Percentiles rank a stretch among this genome's conserved stretches.
Evolutionary conservation across 1,140 invertebrate genomes (phyloP).

Genomic region (Thaumetopoea pityocampa): DNA sequence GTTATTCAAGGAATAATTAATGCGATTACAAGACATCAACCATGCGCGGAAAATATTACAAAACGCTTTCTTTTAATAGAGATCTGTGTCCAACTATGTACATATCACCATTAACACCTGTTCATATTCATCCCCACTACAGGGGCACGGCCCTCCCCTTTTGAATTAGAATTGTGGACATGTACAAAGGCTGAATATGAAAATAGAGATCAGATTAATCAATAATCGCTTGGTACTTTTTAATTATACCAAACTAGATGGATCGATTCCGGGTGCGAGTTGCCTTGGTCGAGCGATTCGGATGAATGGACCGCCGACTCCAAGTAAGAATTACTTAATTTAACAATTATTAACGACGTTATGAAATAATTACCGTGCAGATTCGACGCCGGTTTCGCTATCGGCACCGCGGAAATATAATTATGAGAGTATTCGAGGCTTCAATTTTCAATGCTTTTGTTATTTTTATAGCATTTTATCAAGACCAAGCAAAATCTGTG

Average conservation of each 20-base stretch:
- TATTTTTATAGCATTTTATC: not conserved
- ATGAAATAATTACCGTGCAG: constrained; percentile 4
- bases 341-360: constrained; percentile 15
- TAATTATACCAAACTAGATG: constrained; percentile 2
- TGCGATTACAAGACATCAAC: too few species aligned
- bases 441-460: not conserved
- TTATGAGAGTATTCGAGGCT: not conserved
- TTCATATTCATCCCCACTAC: too few species aligned
- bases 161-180: too few species aligned
- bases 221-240: not conserved
- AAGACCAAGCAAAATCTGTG: not conserved
- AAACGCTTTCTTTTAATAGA: too few species aligned
- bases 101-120: too few species aligned
- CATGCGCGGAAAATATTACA: too few species aligned
- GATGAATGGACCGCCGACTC: constrained; percentile 11
- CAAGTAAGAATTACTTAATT: constrained; percentile 15
- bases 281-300: constrained; percentile 8
- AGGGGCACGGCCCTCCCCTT: too few species aligned
- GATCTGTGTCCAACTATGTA: too few species aligned
- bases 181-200: not conserved
- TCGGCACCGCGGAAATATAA: not conserved
- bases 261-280: constrained; percentile 14
- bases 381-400: constrained; percentile 8
- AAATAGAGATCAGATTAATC: not conserved
- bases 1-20: too few species aligned